Conservation (phyloP, 2,797 vertebrate species). For the Pseudochaenichthys georgianus region DNA sequence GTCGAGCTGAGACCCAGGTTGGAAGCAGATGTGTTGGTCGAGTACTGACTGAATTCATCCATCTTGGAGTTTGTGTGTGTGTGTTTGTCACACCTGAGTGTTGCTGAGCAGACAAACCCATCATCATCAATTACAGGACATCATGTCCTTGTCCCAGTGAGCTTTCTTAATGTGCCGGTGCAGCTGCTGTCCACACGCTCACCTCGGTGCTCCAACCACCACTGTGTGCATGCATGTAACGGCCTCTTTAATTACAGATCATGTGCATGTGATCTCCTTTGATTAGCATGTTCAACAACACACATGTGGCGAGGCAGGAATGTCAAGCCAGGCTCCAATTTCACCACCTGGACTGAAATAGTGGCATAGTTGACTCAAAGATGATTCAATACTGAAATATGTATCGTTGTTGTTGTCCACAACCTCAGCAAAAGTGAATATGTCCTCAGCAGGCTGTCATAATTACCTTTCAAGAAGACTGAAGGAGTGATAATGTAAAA, state of each 20-base stretch:
- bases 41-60: constrained; percentile 41
- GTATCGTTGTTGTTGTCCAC: background rate
- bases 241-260: constrained; percentile 11
- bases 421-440: background rate
- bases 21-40: constrained; percentile 44
- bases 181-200: constrained; percentile 29
- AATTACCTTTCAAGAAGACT: constrained; percentile 13
- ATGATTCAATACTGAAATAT: background rate
- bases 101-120: constrained; percentile 38
- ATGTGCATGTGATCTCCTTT: constrained; percentile 2
- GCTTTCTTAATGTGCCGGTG: constrained; percentile 23
- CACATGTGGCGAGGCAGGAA: background rate
- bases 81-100: constrained; percentile 44
- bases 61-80: constrained; percentile 10
- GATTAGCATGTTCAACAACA: constrained; percentile 23
- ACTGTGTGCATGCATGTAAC: background rate
- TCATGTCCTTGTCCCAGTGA: constrained; percentile 53
- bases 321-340: background rate
- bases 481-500: constrained; percentile 1
- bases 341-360: constrained; percentile 9
- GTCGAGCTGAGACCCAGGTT: constrained; percentile 41
- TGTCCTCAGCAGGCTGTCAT: constrained; percentile 20
- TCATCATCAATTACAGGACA: constrained; percentile 62
- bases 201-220: constrained; percentile 36
- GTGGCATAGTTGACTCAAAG: constrained; percentile 14